Percentiles rank a stretch among this genome's conserved stretches.
These are phyloP conservation scores for Dichetophora obliterata DNA, from an alignment of 2,888 invertebrate genomes.

Conservation along the genomic window DNA sequence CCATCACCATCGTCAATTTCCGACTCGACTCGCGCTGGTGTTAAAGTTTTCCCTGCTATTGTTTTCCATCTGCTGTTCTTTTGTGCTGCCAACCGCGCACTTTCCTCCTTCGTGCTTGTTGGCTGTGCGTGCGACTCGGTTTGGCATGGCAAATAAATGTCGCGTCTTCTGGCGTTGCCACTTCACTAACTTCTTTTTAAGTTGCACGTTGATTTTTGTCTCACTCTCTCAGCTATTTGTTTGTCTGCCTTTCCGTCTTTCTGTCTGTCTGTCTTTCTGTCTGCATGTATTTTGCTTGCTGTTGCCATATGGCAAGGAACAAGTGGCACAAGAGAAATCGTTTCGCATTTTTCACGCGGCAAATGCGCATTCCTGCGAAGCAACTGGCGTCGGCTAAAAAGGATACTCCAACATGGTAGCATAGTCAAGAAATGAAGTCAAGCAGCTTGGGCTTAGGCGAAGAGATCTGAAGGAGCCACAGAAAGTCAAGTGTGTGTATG, in stretches of 20 bases:
- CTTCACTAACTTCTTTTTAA: neutral
- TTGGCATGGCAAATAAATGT: slow-evolving; percentile 6
- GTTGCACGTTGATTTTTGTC: neutral
- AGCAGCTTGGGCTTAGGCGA: too few species aligned
- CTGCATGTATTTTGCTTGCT: neutral
- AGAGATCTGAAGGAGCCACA: neutral
- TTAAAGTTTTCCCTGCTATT: too few species aligned
- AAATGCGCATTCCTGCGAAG: neutral
- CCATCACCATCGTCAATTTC: too few species aligned
- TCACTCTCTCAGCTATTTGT: neutral
- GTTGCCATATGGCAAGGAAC: neutral
- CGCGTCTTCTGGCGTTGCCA: neutral
- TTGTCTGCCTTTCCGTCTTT: too few species aligned
- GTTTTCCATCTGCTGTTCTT: neutral
- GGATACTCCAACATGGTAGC: too few species aligned
- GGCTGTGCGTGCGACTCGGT: neutral
- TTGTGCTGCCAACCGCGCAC: neutral
- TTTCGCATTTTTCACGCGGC: neutral
- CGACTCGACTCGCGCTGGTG: too few species aligned
- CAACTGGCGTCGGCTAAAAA: too few species aligned
- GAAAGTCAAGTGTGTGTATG: neutral
- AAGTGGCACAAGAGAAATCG: neutral
- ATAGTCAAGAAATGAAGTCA: too few species aligned
- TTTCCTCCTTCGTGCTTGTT: neutral
- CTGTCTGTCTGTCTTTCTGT: too few species aligned